These are phyloP conservation scores for Limosa lapponica DNA, from an alignment of 2,797 vertebrate genomes.

Conservation along the genomic window DNA sequence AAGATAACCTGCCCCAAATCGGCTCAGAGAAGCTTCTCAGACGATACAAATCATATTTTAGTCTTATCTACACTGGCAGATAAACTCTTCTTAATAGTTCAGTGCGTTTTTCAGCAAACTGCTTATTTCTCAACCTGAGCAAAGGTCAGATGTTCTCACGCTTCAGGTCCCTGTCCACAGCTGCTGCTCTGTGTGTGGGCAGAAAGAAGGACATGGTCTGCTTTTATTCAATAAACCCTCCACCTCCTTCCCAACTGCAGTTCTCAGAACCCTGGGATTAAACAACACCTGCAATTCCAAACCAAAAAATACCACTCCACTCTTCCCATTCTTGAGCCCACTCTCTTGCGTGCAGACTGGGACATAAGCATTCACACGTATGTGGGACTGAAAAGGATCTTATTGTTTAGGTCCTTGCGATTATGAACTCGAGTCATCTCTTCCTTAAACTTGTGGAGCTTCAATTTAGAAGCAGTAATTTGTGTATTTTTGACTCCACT, in stretches of 20 bases:
- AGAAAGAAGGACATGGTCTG: background rate
- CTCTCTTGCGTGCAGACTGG: background rate
- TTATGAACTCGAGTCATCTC: background rate
- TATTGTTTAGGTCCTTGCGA: background rate
- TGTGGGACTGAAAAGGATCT: background rate
- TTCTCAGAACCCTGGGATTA: background rate
- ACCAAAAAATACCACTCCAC: background rate
- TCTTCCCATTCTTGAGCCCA: background rate
- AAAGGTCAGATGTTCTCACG: background rate
- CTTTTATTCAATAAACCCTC: background rate
- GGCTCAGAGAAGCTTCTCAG: background rate
- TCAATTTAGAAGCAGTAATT: background rate
- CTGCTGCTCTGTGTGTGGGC: background rate
- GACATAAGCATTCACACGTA: accelerated
- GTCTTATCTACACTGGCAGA: background rate
- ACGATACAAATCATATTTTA: background rate
- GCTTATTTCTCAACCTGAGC: background rate
- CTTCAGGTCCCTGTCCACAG: background rate
- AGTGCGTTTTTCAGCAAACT: background rate
- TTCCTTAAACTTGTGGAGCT: background rate
- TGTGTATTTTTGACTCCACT: background rate
- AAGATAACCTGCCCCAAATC: background rate
- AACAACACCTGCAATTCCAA: background rate
- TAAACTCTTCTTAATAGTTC: conserved; percentile 6
- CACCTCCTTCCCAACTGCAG: background rate